These are phyloP conservation scores for Ophion costatus DNA, from an alignment of 2,888 invertebrate genomes.

Conservation along the genomic window DNA sequence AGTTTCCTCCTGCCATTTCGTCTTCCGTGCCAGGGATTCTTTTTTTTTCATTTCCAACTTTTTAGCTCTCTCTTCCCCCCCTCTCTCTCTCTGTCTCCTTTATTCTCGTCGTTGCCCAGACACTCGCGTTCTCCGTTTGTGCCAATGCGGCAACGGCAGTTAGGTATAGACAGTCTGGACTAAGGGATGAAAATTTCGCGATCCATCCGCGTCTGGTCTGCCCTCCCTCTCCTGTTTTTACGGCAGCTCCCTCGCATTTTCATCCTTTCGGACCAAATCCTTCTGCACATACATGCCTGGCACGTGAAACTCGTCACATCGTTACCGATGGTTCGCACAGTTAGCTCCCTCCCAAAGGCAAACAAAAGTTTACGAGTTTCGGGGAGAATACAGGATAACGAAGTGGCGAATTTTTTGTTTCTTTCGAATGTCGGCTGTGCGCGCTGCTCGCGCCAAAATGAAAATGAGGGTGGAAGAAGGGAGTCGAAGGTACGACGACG, in stretches of 20 bases:
- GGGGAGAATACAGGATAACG: neutral
- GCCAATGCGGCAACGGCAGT: constrained; percentile 48
- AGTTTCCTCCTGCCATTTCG: constrained; percentile 38
- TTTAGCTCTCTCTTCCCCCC: constrained; percentile 10
- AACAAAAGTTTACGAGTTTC: neutral
- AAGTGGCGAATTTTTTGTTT: neutral
- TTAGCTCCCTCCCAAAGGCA: neutral
- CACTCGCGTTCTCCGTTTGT: constrained; percentile 41
- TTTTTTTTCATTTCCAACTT: constrained; percentile 24
- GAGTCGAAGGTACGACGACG: constrained; percentile 4
- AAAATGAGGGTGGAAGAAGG: constrained; percentile 11
- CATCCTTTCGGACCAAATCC: neutral
- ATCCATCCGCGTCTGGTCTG: constrained; percentile 15
- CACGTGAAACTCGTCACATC: neutral
- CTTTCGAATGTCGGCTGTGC: neutral
- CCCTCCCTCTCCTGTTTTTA: neutral
- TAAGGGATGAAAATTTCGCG: constrained; percentile 38
- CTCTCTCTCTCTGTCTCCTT: constrained; percentile 22
- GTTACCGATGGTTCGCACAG: neutral
- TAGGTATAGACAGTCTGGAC: constrained; percentile 4
- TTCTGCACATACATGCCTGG: neutral
- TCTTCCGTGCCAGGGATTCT: constrained; percentile 32
- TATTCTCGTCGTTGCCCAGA: constrained; percentile 53
- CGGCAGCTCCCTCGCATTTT: neutral
- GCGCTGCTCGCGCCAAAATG: neutral